Evolutionary conservation across 1,140 invertebrate genomes (phyloP), one percentile per base, ranked within the genome.

Genomic region (Zaprionus ornatus): DNA sequence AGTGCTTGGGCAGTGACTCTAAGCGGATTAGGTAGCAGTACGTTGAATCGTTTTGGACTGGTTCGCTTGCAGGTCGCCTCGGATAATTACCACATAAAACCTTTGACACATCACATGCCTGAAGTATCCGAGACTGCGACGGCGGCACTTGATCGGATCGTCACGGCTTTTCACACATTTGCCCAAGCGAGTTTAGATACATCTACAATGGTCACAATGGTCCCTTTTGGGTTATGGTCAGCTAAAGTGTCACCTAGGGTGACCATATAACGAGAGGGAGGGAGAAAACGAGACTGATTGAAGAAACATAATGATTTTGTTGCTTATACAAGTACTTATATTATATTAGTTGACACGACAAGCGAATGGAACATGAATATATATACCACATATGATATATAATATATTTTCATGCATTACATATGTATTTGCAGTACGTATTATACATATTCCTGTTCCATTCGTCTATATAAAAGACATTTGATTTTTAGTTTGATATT

Each of bases 81-180:
- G 29, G 65, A 25, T 77, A 72, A 79, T 76, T 79, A 76, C 67
- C 66, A 72, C 63, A 76, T 76, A 72, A 72, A 62, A 71, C 67
- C 25, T 76, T 79, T 79, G 77, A 79, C 73, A 79, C 74, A 57
- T 72, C 48, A 10, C 19, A 23, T 4, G n/a, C 5, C 25, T 2
- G 23, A 37, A 40, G 42, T 37, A 57, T 35, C 35, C 48, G 15
- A 21, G 32, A 56, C 37, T 70, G 67, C 13, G 19, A 12, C 17
- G 19, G 32, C 17, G 60, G 13, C 70, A 73, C 55, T 73, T 67
- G 71, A 66, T 57, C 56, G 12, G 63, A 65, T 71, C 40, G 61
- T 54, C 57, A 21, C 63, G 62, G 55, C 54, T 73, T 66, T 66
- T 73, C 70, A 73, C 70, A 66, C 70, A 66, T 66, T 66, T 40